phyloP scores from a whole-genome alignment of 2,888 invertebrate genomes.

The Listrodromus nycthemerus region DNA sequence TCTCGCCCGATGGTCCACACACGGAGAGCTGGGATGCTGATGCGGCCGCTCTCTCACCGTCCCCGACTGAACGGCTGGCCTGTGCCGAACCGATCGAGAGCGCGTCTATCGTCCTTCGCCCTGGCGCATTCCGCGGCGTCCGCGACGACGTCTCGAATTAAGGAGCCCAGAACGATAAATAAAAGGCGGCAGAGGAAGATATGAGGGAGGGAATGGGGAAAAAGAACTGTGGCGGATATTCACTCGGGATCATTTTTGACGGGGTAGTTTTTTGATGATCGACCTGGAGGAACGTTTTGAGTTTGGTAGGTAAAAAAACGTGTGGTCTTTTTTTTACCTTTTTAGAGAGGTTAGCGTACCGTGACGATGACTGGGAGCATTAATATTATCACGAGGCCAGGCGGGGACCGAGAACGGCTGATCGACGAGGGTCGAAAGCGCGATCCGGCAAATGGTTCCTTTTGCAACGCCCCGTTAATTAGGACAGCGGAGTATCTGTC shows the following conservation, averaged over 20 bases:
- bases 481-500: slow-evolving; percentile 24
- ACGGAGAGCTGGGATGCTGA: neutral
- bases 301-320: neutral
- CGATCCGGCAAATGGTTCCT: slow-evolving; percentile 18
- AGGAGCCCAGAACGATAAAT: slow-evolving; percentile 71
- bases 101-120: slow-evolving; percentile 52
- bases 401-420: neutral
- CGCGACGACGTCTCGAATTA: slow-evolving; percentile 76
- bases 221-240: slow-evolving; percentile 14
- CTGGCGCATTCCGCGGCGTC: slow-evolving; percentile 69
- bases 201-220: slow-evolving; percentile 14
- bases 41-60: slow-evolving; percentile 59
- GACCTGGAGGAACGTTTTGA: too few species aligned
- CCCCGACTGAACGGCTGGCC: neutral
- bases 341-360: neutral
- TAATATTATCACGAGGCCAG: slow-evolving; percentile 2
- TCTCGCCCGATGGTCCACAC: slow-evolving; percentile 25
- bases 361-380: neutral
- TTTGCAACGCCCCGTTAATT: slow-evolving; percentile 59
- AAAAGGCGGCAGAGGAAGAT: slow-evolving; percentile 52
- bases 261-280: too few species aligned
- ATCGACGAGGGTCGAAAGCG: neutral
- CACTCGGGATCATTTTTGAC: slow-evolving; percentile 25
- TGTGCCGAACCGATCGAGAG: neutral
- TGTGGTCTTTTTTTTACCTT: neutral